Base-by-base conservation (phyloP, 2,113 vertebrate genomes). In the Sinocyclocheilus maitianheensis region DNA sequence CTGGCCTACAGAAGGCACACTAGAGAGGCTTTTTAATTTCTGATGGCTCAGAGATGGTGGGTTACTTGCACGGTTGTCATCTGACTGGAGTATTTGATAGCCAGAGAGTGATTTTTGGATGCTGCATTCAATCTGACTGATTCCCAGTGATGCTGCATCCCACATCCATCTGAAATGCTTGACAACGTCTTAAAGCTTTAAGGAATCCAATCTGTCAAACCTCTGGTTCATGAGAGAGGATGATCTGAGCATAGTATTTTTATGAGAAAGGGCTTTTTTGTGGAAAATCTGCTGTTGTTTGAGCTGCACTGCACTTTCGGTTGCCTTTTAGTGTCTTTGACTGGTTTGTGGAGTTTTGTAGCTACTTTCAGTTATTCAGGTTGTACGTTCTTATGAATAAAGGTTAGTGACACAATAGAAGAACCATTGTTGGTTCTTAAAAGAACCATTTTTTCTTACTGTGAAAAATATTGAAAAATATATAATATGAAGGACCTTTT, bases 41-140 rank as follows among this genome's bases (percentile, higher is more conserved):
- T 62, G 51, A 40, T 26, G 81, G 11, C 65, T 34, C 62, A 26
- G 37, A 83, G 72, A 76, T 81, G 65, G n/a, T 30, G 8, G 7
- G 4, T 13, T 53, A 55, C 22, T n/a, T 22, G 16, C 16, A 26
- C 24, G 4, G 26, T 13, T 87, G 69, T 65, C 40, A 79, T 80
- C n/a, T 83, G 69, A 75, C 63, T 71, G n/a, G 22, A 84, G 79
- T 58, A 30, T 67, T 67, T 86, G 77, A 85, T 43, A 67, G 63
- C 65, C 37, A 20, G 4, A 81, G 58, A 84, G 48, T 18, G 37
- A 60, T 67, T 77, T 26, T 40, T 16, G 4, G 9, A 85, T 85
- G 75, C 81, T 60, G 58, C 74, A 9, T 71, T 24, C 43, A 58
- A 53, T 76, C n/a, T 67, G 30, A 46, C 9, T 60, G 67, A 58